Conservation (phyloP, 2,888 invertebrate species). For the Caenorhabditis macrosperma region DNA sequence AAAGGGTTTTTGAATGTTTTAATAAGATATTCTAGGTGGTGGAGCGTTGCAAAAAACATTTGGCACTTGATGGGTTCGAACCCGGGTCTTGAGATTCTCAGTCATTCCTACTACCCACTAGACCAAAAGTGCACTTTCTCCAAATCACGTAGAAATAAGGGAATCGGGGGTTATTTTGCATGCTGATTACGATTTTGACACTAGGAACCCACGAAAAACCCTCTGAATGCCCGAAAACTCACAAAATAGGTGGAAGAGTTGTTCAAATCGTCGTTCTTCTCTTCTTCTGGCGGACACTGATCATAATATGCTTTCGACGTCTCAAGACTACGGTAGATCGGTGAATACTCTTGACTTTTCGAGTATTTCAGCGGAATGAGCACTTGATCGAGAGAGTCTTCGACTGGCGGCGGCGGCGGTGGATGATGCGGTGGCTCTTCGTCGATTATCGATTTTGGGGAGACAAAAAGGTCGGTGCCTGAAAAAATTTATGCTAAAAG, state of each 20-base stretch:
- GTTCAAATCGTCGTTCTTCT: slow-evolving; percentile 23
- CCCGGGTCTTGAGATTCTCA: not conserved
- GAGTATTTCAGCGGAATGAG: slow-evolving; percentile 54
- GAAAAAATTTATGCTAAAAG: slow-evolving; percentile 8
- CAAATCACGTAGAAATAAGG: not conserved
- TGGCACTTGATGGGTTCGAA: not conserved
- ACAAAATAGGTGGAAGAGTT: slow-evolving; percentile 12
- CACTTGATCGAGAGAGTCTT: slow-evolving; percentile 52
- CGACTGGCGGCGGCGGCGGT: slow-evolving; percentile 49
- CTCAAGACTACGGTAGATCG: slow-evolving; percentile 35
- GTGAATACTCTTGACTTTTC: slow-evolving; percentile 33
- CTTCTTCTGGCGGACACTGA: slow-evolving; percentile 29
- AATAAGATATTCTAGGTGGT: not conserved
- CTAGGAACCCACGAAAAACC: not conserved
- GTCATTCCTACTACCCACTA: not conserved
- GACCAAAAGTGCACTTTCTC: not conserved
- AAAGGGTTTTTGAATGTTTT: not conserved
- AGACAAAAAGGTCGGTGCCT: slow-evolving; percentile 56
- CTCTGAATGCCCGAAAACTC: not conserved
- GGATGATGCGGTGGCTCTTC: slow-evolving; percentile 56
- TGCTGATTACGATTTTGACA: not conserved
- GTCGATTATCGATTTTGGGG: slow-evolving; percentile 54
- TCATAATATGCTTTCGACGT: slow-evolving; percentile 38
- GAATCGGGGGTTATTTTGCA: not conserved
- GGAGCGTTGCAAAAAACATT: not conserved